phyloP scores from a whole-genome alignment of 2,888 invertebrate genomes.

The Synergus itoensis region DNA sequence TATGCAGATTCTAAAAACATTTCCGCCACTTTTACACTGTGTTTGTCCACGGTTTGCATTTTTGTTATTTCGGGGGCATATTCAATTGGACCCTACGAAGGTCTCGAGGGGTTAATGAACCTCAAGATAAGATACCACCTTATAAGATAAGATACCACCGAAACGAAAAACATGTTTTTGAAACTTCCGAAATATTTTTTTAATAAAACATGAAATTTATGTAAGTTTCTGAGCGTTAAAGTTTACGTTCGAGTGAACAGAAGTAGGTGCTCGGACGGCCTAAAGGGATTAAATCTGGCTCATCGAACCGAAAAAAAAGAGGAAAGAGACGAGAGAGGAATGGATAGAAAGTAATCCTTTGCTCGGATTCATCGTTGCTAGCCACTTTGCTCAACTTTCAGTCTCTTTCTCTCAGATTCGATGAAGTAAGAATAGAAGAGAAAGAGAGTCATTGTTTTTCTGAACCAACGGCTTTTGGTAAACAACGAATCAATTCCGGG shows the following conservation, averaged over 20 bases:
- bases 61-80: not conserved
- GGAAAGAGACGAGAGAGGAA: conserved; percentile 48
- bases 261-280: conserved; percentile 59
- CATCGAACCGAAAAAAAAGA: conserved; percentile 63
- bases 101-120: not conserved
- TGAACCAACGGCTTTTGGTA: conserved; percentile 58
- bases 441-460: conserved; percentile 56
- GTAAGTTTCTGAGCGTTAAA: conserved; percentile 56
- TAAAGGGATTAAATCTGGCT: conserved; percentile 65
- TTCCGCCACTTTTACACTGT: not conserved
- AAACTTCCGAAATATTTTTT: not conserved
- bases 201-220: not conserved
- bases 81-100: not conserved
- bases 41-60: not conserved
- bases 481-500: conserved; percentile 61
- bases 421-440: conserved; percentile 49
- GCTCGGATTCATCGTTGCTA: conserved; percentile 60
- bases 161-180: not conserved
- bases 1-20: conserved; percentile 36
- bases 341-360: conserved; percentile 52
- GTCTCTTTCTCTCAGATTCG: conserved; percentile 51
- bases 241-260: conserved; percentile 57
- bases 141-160: not conserved
- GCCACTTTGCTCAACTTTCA: conserved; percentile 57
- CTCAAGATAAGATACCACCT: not conserved